phyloP scores from a whole-genome alignment of 2,888 invertebrate species.

The Ceriagrion tenellum region DNA sequence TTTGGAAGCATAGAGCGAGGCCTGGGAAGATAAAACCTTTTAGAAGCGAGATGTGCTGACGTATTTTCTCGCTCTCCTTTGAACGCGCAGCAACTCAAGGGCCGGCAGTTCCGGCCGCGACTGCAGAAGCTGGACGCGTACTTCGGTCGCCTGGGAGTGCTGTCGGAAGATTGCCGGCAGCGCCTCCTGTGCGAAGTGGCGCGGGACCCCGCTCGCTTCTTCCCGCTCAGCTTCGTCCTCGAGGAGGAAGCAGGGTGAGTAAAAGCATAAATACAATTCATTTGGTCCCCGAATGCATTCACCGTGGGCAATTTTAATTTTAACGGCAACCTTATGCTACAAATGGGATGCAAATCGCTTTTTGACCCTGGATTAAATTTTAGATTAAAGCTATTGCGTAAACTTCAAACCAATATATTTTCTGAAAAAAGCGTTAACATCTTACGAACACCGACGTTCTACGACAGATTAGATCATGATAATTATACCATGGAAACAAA shows the following conservation, averaged over 20 bases:
- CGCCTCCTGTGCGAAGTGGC: slow-evolving; percentile 74
- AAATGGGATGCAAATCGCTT: too few species aligned
- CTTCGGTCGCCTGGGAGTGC: slow-evolving; percentile 73
- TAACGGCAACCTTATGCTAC: too few species aligned
- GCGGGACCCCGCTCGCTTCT: slow-evolving; percentile 73
- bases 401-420: too few species aligned
- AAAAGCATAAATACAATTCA: too few species aligned
- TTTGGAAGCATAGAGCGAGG: neutral
- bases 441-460: too few species aligned
- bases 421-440: too few species aligned
- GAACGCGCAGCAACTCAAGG: neutral
- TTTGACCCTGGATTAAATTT: too few species aligned
- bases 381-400: too few species aligned
- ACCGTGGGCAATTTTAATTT: too few species aligned
- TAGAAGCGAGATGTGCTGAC: neutral
- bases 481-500: too few species aligned
- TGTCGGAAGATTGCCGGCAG: slow-evolving; percentile 74
- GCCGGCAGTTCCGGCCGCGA: slow-evolving; percentile 35
- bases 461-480: too few species aligned
- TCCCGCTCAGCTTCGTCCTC: slow-evolving; percentile 74
- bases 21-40: neutral
- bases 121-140: slow-evolving; percentile 73
- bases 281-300: too few species aligned
- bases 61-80: neutral
- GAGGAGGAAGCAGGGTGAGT: slow-evolving; percentile 74